Evolutionary conservation across 2,888 invertebrate species (phyloP), one percentile per base, ranked within the genome.

Genomic region (Lithophane ornitopus): DNA sequence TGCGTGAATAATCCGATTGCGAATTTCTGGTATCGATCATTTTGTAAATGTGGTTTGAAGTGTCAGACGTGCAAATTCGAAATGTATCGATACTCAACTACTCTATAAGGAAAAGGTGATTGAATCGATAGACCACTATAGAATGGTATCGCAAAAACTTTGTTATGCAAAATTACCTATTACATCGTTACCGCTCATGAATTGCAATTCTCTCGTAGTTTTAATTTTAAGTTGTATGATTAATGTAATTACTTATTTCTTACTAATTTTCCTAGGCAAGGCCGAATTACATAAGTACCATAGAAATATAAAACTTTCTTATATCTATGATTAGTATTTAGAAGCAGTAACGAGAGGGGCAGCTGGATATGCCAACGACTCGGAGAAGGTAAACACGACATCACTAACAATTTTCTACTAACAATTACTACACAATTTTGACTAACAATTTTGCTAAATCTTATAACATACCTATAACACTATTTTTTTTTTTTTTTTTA

Each of bases 81-180:
- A 78, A 81, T 69, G n/a, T 82, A 80, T 78, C 77, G 82, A 85
- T 81, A 82, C 76, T 76, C 67, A 11, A 70, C 77, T 56, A 69
- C 74, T 82, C 74, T 77, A 77, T 71, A 62, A 81, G 78, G 80
- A 86, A 87, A 85, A 83, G 66, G 62, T 74, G 70, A 74, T 78
- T 74, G 75, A 77, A 76, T 72, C 66, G 58, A 34, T 81, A 69
- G 34, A 79, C 81, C 69, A 80, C 71, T 80, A 72, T 74, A 76
- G 78, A 81, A 74, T 63, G 14, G 69, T 62, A 49, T 70, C 61
- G 66, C 68, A 85, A 85, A 87, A 87, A 84, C 67, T 52, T 70
- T 71, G 80, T 87, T 85, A 87, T 87, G 82, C 80, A 87, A 85
- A 81, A 77, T 74, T 68, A 70, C 61, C 66, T 87, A 76, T 84